Evolutionary conservation across 2,888 invertebrate species (phyloP).

Genomic region (Unio delphinus): DNA sequence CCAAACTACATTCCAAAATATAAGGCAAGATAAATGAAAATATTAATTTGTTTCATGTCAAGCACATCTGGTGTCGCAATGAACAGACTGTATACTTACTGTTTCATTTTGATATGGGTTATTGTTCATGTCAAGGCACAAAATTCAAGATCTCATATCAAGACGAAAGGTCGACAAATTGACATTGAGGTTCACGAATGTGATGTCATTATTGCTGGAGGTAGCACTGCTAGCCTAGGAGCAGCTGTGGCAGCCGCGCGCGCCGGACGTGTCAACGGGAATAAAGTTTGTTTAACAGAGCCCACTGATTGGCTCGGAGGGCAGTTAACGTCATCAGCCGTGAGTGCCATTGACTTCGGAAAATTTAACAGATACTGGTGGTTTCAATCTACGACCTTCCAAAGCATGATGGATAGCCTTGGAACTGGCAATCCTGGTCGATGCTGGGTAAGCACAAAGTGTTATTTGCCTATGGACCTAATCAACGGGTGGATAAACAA

Average conservation of each 20-base stretch:
- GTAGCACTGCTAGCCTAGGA: constrained; percentile 27
- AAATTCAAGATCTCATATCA: no score
- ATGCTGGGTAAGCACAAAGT: constrained; percentile 31
- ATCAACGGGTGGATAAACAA: constrained; percentile 18
- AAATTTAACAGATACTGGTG: constrained; percentile 9
- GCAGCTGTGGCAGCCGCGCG: constrained; percentile 21
- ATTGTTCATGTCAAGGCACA: no score
- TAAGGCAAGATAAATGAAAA: no score
- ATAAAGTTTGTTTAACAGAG: constrained; percentile 23
- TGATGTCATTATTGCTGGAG: constrained; percentile 32
- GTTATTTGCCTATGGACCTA: constrained; percentile 21
- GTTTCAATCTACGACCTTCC: constrained; percentile 20
- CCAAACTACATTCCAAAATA: no score
- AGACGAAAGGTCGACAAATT: no score
- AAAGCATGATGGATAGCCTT: constrained; percentile 19
- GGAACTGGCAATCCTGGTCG: constrained; percentile 24
- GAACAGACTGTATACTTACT: no score
- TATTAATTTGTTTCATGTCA: no score
- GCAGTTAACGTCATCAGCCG: constrained; percentile 28
- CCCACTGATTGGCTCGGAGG: constrained; percentile 37
- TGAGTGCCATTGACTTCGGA: constrained; percentile 30
- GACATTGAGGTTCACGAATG: constrained; percentile 5
- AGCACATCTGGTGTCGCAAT: no score
- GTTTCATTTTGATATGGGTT: no score
- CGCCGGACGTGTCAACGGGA: constrained; percentile 1